Base-by-base conservation (phyloP, 2,113 vertebrate species). In the Leptocoma aspasia region DNA sequence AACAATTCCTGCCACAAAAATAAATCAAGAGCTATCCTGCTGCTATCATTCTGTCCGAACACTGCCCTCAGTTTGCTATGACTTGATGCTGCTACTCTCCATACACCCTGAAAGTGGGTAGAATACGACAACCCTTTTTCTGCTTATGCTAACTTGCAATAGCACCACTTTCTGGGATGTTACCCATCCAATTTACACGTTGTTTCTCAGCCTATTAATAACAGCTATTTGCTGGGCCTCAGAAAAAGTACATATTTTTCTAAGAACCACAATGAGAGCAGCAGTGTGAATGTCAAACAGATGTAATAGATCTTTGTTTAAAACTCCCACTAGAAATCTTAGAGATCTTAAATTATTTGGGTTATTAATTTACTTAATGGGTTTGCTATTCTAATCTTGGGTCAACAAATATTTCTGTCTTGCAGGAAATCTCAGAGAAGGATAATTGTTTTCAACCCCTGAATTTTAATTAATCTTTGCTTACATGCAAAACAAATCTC, bases 351-450 rank as follows among this genome's bases (percentile, higher is more conserved):
- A 95, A 91, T 87, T 91, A 82, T 91, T 89, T 83, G 59, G 28
- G 20, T 92, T 94, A 91, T 91, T 94, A 83, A 94, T 89, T 92
- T 86, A n/a, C 44, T 87, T 90, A 84, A 61, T 82, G 31, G 3
- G 5, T 69, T 94, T 95, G 57, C 35, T 85, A 42, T 79, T 81
- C 89, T 66, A 87, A 89, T 93, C 71, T 64, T 86, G 10, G 54
- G 71, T 95, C 56, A 88, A 95, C 53, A 94, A 66, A 76, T 71
- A 95, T 77, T 94, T 95, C 35, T 71, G n/a, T 95, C 61, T 82
- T 77, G n/a, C 7, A 83, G 33, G 30, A 96, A 93, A 66, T 71
- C 19, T 85, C 33, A 50, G 11, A 35, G 65, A 13, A 78, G 13
- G 37, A 86, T 86, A 91, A 87, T 85, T 80, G 30, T 82, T 94